A percentile compares a stretch with the other conserved stretches of the same genome.
phyloP scores from a whole-genome alignment of 2,113 vertebrate genomes.

The Paedocypris sp. region DNA sequence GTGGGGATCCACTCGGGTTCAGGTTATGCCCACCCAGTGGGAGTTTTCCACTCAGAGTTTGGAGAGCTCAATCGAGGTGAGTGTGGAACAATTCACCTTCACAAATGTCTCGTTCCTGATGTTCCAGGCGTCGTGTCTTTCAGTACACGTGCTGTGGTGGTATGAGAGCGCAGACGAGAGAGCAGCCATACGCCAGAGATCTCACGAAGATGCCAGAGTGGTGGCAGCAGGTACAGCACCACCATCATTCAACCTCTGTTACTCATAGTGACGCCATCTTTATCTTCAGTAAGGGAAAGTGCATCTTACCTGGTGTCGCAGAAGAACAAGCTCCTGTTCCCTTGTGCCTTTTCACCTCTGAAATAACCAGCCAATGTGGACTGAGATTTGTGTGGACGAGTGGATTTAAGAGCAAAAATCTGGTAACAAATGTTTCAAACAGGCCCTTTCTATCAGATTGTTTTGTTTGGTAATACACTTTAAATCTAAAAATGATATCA shows the following conservation, averaged over 20 bases:
- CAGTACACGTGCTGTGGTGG: constrained; percentile 86
- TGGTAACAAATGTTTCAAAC: too few relatives aligned
- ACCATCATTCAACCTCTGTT: not conserved
- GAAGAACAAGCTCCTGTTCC: constrained; percentile 70
- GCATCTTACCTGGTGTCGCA: constrained; percentile 70
- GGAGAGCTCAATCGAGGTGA: constrained; percentile 77
- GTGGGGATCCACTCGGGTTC: constrained; percentile 60
- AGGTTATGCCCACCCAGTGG: constrained; percentile 72
- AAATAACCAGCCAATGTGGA: constrained; percentile 50
- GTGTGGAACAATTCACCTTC: not conserved
- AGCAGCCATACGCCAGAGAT: constrained; percentile 63
- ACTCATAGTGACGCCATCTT: constrained; percentile 16
- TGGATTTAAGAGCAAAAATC: too few relatives aligned
- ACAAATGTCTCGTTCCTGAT: not conserved
- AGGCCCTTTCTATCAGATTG: too few relatives aligned
- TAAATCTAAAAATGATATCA: too few relatives aligned
- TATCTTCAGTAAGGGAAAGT: constrained; percentile 69
- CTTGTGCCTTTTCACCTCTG: constrained; percentile 68
- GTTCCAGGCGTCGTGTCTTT: constrained; percentile 21
- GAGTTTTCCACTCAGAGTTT: constrained; percentile 78
- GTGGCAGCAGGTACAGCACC: constrained; percentile 77
- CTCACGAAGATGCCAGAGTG: constrained; percentile 75
- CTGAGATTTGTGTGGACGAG: too few relatives aligned
- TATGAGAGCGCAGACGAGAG: constrained; percentile 67
- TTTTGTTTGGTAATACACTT: too few relatives aligned